Conservation (phyloP, 2,888 invertebrate genomes). For the Plagiodera versicolora region DNA sequence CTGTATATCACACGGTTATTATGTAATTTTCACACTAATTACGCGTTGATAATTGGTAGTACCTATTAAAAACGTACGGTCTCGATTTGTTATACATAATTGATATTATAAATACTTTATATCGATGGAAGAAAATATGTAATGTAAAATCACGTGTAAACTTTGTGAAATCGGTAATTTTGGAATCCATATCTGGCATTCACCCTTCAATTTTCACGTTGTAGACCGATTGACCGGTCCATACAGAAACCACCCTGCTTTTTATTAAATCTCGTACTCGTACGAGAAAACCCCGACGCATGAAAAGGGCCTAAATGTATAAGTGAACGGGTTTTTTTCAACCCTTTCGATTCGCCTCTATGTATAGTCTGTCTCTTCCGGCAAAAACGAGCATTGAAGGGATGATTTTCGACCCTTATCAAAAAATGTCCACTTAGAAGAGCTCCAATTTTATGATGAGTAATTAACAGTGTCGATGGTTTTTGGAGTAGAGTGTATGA, state of each 20-base stretch:
- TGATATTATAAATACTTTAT: no score
- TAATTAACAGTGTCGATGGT: constrained; percentile 17
- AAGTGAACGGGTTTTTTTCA: constrained; percentile 31
- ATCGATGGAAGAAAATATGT: no score
- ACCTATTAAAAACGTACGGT: no score
- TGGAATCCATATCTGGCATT: no score
- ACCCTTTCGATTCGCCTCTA: constrained; percentile 26
- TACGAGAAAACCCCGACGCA: constrained; percentile 17
- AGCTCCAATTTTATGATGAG: constrained; percentile 17
- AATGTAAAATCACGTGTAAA: no score
- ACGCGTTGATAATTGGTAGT: no score
- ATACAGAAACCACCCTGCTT: constrained; percentile 15
- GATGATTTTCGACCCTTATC: constrained; percentile 26
- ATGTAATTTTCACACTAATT: no score
- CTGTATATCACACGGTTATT: no score
- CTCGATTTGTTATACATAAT: no score
- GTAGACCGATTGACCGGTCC: constrained; percentile 16
- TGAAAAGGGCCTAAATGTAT: constrained; percentile 30
- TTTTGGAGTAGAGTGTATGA: constrained; percentile 2
- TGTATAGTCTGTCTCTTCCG: constrained; percentile 12
- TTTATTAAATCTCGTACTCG: constrained; percentile 24
- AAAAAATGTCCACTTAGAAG: constrained; percentile 26
- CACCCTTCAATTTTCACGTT: no score
- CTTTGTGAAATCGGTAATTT: no score
- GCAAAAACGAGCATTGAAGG: constrained; percentile 29